Base-by-base conservation (phyloP, 2,113 vertebrate genomes). In the Thalassarche chlororhynchos region DNA sequence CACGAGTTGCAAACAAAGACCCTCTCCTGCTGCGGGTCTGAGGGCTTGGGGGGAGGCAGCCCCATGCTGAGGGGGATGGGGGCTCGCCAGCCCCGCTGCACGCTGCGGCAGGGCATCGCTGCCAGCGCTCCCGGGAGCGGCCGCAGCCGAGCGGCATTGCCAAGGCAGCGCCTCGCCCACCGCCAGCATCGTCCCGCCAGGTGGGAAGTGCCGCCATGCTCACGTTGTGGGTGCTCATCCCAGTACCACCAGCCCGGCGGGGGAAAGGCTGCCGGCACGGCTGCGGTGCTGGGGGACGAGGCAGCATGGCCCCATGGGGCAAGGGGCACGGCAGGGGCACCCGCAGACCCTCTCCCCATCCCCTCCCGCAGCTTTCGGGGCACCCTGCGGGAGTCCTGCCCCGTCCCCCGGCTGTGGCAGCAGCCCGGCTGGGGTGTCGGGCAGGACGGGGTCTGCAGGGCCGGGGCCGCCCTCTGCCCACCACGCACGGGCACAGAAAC, bases 161-260 rank as follows among this genome's bases (percentile, higher is more conserved):
- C 47, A 29, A n/a, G n/a, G 69, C 64, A 66, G 62, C 38, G 6
- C 64, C 40, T 32, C 10, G 20, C 29, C 64, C 29, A 2, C 42
- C 7, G 9, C 65, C 65, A 18, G 65, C 70, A 54, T 14, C 47
- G 18, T 29, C 51, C 14, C 4, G 3, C n/a, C 4, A 1, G 47
- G 24, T 4, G 21, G n/a, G n/a, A 62, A 38, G 60, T n/a, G 2
- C 3, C 4, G 28, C 64, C 65, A 8, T 12, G 14, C 26, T 71
- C 26, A 3, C 14, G 52, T 8, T 19, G 29, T 4, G 52, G 51
- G 32, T 15, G 15, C 55, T 17, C 18, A 18, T 26, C 25, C 17
- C 10, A 8, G 54, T 54, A n/a, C 31, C 28, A 4, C 49, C 38
- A 15, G 25, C 52, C 31, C 7, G 1, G 51, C 1, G 1, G 7